Conservation (phyloP, 2,888 invertebrate genomes). For the Caenorhabditis wallacei region DNA sequence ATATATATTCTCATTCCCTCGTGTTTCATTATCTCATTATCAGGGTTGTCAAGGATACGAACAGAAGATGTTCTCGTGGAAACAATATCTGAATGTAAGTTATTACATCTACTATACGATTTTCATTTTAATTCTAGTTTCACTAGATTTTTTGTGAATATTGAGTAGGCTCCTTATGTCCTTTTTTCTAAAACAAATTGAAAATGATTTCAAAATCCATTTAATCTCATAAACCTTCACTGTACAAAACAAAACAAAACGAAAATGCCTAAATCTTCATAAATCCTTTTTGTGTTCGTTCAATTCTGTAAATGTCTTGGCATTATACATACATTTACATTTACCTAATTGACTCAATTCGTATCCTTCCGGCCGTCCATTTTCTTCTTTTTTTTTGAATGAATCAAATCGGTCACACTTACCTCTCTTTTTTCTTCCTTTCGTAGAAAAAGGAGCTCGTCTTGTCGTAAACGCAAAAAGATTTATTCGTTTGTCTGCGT, state of each 20-base stretch:
- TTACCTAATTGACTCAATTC: constrained; percentile 48
- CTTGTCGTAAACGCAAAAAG: constrained; percentile 20
- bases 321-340: constrained; percentile 30
- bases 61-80: neutral
- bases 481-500: constrained; percentile 39
- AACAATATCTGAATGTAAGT: neutral
- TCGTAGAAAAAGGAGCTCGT: neutral
- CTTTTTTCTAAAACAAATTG: neutral
- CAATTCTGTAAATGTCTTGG: neutral
- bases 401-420: constrained; percentile 40
- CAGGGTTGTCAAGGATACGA: neutral
- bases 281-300: neutral
- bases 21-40: neutral
- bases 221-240: neutral
- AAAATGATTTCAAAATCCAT: neutral
- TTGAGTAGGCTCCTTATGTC: neutral
- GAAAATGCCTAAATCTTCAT: neutral
- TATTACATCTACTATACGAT: neutral
- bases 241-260: neutral
- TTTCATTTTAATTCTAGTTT: neutral
- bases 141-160: neutral
- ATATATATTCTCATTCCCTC: neutral
- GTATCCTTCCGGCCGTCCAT: constrained; percentile 13
- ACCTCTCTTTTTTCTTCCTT: constrained; percentile 15
- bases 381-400: constrained; percentile 1